phyloP scores from a whole-genome alignment of 2,113 vertebrate species.

The Chitala chitala region DNA sequence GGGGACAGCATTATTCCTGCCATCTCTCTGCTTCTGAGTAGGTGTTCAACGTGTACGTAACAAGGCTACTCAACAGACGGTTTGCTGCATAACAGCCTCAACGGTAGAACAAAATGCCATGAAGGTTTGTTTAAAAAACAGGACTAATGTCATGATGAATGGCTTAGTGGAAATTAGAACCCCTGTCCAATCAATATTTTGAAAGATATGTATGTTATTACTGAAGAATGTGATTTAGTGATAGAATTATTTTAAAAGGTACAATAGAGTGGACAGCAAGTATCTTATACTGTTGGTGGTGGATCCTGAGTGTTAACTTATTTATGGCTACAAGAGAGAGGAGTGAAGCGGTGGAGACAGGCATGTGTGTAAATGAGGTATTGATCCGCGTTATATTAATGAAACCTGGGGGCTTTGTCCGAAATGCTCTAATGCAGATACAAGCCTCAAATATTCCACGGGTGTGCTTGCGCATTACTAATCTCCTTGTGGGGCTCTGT shows the following conservation, averaged over 20 bases:
- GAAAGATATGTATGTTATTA: not conserved
- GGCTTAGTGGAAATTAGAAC: not conserved
- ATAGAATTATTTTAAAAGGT: not conserved
- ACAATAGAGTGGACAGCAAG: not conserved
- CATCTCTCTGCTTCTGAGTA: too few relatives aligned
- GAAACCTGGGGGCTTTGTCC: not conserved
- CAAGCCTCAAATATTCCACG: not conserved
- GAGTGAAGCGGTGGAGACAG: not conserved
- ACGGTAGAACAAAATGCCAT: too few relatives aligned
- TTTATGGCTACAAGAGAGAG: not conserved
- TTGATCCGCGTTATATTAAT: conserved; percentile 1
- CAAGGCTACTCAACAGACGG: not conserved
- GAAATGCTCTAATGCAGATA: not conserved
- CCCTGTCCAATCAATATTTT: not conserved
- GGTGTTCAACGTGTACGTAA: too few relatives aligned
- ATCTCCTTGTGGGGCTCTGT: not conserved
- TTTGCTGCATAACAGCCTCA: not conserved
- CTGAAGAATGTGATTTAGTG: not conserved
- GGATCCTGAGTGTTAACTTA: not conserved
- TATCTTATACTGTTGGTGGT: not conserved
- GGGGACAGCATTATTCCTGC: not conserved
- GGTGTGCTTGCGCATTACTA: conserved; percentile 5
- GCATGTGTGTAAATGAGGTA: conserved; percentile 1
- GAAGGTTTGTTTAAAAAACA: not conserved
- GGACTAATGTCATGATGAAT: not conserved